A percentile compares a stretch with the other conserved stretches of the same genome.
Evolutionary conservation across 2,888 invertebrate species (phyloP).

Genomic region (Alloplasta piceator): DNA sequence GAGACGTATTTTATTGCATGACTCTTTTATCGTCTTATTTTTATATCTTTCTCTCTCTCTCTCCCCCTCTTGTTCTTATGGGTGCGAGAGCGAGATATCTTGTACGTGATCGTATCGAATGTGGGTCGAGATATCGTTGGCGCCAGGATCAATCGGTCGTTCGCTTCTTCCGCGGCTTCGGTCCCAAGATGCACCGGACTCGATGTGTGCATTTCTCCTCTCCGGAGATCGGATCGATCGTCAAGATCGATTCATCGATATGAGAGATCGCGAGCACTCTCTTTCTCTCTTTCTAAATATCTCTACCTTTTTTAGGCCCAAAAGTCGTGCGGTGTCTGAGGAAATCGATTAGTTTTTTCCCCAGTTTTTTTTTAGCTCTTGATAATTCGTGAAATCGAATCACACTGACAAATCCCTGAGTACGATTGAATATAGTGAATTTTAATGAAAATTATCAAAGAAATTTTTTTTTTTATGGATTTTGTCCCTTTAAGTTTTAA

Average conservation of each 20-base stretch:
- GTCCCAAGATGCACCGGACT: conserved; percentile 31
- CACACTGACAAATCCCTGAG: too few relatives aligned
- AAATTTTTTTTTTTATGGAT: too few relatives aligned
- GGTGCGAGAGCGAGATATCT: conserved; percentile 44
- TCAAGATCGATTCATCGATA: conserved; percentile 49
- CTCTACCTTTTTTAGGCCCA: neutral
- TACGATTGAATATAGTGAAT: too few relatives aligned
- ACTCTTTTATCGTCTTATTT: conserved; percentile 1
- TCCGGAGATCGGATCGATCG: conserved; percentile 48
- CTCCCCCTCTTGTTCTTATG: conserved; percentile 13
- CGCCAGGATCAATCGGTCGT: conserved; percentile 54
- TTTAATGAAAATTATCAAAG: too few relatives aligned
- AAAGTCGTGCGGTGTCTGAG: neutral
- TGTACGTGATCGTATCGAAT: conserved; percentile 61
- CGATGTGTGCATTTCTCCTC: conserved; percentile 9
- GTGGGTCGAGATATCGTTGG: conserved; percentile 63
- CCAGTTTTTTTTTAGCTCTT: too few relatives aligned
- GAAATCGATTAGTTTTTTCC: neutral
- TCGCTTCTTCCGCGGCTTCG: conserved; percentile 9
- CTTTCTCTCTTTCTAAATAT: neutral
- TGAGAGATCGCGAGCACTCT: conserved; percentile 40
- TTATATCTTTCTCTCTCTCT: neutral
- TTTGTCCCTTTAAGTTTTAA: too few relatives aligned
- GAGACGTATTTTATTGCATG: neutral
- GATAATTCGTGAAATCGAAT: too few relatives aligned